A percentile compares a stretch with the other conserved stretches of the same genome.
These are phyloP conservation scores for Ceuthmochares aereus DNA, from an alignment of 2,113 vertebrate species.

Conservation along the genomic window DNA sequence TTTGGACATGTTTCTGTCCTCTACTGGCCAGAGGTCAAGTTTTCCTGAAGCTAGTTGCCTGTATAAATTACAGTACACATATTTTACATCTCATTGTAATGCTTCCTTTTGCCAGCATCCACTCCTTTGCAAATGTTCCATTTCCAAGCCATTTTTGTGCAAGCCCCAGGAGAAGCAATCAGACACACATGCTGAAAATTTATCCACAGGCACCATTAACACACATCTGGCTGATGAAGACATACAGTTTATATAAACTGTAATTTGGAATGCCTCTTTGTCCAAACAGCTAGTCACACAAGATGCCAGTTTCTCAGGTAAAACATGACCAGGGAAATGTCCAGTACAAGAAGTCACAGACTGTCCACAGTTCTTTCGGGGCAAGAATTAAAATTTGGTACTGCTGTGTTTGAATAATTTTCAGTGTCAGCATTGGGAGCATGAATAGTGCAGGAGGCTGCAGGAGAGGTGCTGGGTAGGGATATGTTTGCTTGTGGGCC, in stretches of 20 bases:
- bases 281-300: slow-evolving; percentile 1
- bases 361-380: background rate
- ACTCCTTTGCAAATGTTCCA: slow-evolving; percentile 44
- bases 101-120: slow-evolving; percentile 46
- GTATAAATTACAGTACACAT: slow-evolving; percentile 57
- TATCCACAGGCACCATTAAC: slow-evolving; percentile 39
- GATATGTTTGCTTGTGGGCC: background rate
- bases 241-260: slow-evolving; percentile 18
- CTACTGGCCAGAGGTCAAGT: slow-evolving; percentile 50
- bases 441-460: background rate
- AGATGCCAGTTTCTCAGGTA: background rate
- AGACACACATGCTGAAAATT: slow-evolving; percentile 42
- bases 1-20: slow-evolving; percentile 44
- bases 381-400: background rate
- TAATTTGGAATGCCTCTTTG: background rate
- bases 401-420: background rate
- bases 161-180: slow-evolving; percentile 43
- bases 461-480: background rate
- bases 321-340: background rate
- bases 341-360: background rate
- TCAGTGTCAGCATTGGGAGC: background rate
- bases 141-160: slow-evolving; percentile 53
- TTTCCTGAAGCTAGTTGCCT: slow-evolving; percentile 66
- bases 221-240: slow-evolving; percentile 56
- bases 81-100: slow-evolving; percentile 58